Evolutionary conservation across 2,888 invertebrate species (phyloP).

Genomic region (Seira sanloemensis): DNA sequence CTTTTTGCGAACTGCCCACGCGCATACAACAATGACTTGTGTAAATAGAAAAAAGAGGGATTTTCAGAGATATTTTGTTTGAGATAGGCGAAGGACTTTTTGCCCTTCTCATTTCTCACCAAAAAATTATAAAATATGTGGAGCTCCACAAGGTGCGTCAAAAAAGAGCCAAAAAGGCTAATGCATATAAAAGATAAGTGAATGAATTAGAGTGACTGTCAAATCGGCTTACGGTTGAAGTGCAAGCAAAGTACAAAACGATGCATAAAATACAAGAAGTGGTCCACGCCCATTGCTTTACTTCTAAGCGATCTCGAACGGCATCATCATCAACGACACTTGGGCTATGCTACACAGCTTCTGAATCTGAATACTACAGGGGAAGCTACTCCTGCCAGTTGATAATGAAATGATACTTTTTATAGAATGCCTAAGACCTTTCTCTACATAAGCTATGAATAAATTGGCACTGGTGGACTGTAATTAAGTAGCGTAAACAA

Average conservation of each 20-base stretch:
- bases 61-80: slow-evolving; percentile 32
- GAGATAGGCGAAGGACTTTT: slow-evolving; percentile 55
- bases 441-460: neutral
- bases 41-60: slow-evolving; percentile 44
- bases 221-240: slow-evolving; percentile 4
- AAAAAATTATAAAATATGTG: neutral
- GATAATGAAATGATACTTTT: slow-evolving; percentile 4
- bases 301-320: neutral
- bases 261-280: slow-evolving; percentile 38
- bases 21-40: slow-evolving; percentile 46
- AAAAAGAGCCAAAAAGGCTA: neutral
- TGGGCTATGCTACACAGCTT: neutral
- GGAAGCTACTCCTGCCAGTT: neutral
- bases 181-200: neutral
- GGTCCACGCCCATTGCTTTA: slow-evolving; percentile 52
- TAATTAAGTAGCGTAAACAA: slow-evolving; percentile 4
- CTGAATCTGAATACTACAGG: neutral
- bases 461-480: neutral
- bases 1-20: slow-evolving; percentile 17
- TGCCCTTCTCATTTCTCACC: slow-evolving; percentile 49
- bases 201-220: neutral
- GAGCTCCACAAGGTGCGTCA: neutral
- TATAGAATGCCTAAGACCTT: neutral
- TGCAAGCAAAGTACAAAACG: neutral
- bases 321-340: neutral